A percentile compares a stretch with the other conserved stretches of the same genome.
phyloP scores from a whole-genome alignment of 2,797 vertebrate genomes.

The Hafferia zeledoni region DNA sequence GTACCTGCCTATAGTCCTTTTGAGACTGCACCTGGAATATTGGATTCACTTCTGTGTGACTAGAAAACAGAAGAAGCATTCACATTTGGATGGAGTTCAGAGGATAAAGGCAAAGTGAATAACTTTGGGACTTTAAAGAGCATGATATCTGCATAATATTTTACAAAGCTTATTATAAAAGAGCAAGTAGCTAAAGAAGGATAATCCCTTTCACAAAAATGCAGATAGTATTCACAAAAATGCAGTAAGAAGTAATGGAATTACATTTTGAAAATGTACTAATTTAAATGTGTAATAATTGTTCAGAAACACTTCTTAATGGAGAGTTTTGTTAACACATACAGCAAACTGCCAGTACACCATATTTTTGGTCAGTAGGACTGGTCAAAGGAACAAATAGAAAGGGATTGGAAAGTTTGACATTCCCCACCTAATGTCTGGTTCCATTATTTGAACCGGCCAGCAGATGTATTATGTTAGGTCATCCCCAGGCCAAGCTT shows the following conservation, averaged over 20 bases:
- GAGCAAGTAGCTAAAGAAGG: constrained; percentile 31
- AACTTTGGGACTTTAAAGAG: neutral
- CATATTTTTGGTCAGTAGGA: neutral
- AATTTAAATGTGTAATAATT: neutral
- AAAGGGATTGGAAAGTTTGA: neutral
- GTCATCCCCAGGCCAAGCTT: constrained; percentile 49
- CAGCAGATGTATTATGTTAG: constrained; percentile 43
- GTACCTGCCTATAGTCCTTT: neutral
- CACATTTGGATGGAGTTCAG: constrained; percentile 46
- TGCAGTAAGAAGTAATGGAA: constrained; percentile 1
- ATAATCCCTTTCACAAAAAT: constrained; percentile 21
- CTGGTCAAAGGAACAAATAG: neutral
- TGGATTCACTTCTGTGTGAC: neutral
- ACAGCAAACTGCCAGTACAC: neutral
- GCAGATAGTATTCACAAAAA: neutral
- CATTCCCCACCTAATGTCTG: neutral
- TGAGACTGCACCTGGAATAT: constrained; percentile 60
- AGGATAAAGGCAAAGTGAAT: neutral
- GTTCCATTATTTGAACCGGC: neutral
- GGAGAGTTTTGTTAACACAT: neutral
- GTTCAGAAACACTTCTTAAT: neutral
- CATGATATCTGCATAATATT: neutral
- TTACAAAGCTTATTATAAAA: constrained; percentile 17
- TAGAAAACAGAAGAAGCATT: neutral
- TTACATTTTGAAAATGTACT: constrained; percentile 8